These are phyloP conservation scores for Romanogobio albipinnatus DNA, from an alignment of 2,113 vertebrate genomes.

Conservation along the genomic window DNA sequence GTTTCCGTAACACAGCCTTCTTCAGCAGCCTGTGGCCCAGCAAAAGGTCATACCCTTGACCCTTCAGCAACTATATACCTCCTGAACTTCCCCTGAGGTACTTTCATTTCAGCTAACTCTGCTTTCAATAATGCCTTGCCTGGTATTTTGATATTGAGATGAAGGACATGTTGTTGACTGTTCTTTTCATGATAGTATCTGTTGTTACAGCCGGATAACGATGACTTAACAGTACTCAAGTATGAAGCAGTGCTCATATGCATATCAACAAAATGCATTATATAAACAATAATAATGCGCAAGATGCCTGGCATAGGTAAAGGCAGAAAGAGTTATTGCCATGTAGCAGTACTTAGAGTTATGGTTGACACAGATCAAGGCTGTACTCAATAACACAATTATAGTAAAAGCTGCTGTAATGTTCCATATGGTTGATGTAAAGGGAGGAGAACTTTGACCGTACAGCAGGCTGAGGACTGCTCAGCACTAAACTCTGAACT, in stretches of 20 bases:
- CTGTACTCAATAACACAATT: conserved; percentile 76
- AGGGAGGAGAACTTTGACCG: conserved; percentile 20
- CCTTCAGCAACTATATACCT: conserved; percentile 70
- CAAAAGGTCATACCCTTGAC: conserved; percentile 74
- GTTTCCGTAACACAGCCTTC: conserved; percentile 70
- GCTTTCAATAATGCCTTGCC: conserved; percentile 69
- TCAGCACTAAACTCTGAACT: conserved; percentile 46
- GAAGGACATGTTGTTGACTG: conserved; percentile 69
- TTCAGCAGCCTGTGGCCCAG: conserved; percentile 65
- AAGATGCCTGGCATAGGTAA: conserved; percentile 60
- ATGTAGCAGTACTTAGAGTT: conserved; percentile 69
- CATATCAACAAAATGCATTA: conserved; percentile 22
- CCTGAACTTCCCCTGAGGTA: conserved; percentile 67
- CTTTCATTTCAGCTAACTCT: conserved; percentile 73
- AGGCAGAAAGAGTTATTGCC: conserved; percentile 70
- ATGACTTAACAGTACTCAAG: neutral
- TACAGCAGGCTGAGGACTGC: neutral
- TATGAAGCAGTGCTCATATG: neutral
- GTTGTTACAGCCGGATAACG: neutral
- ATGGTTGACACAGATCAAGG: conserved; percentile 73
- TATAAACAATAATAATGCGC: conserved; percentile 49
- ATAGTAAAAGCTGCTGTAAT: conserved; percentile 77
- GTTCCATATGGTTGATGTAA: conserved; percentile 62
- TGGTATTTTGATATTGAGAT: conserved; percentile 70
- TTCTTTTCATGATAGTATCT: conserved; percentile 45